These are phyloP conservation scores for Clarias platycephalus DNA, from an alignment of 2,797 vertebrate genomes.

Conservation along the genomic window DNA sequence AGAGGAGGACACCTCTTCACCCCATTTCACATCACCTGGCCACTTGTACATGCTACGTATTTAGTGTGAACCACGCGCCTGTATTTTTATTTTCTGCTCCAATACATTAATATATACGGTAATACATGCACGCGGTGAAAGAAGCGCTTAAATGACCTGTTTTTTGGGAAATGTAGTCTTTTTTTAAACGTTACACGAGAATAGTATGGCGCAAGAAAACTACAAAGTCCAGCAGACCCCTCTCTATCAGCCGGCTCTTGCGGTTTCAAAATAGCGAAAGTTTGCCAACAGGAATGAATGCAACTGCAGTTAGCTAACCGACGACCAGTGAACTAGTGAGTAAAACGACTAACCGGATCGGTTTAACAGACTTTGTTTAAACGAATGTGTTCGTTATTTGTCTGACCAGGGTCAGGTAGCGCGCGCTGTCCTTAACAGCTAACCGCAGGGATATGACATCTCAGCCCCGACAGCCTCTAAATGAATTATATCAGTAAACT, in stretches of 20 bases:
- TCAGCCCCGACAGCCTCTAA: not conserved
- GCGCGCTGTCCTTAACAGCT: not conserved
- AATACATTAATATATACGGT: not conserved
- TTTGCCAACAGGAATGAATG: conserved; percentile 34
- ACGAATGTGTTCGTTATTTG: not conserved
- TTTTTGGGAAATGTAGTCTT: conserved; percentile 49
- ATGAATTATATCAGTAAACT: not conserved
- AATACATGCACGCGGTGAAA: not conserved
- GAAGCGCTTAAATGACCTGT: not conserved
- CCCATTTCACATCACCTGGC: not conserved
- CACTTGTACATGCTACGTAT: not conserved
- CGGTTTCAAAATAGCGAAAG: conserved; percentile 42
- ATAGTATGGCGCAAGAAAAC: conserved; percentile 13
- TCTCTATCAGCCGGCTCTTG: not conserved
- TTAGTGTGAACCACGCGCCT: not conserved
- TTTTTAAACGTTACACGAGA: too few species aligned
- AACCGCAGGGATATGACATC: not conserved
- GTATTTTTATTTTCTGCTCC: not conserved
- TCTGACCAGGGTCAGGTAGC: not conserved
- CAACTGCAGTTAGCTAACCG: not conserved
- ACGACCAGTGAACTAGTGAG: conserved; percentile 20
- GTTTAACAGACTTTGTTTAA: not conserved
- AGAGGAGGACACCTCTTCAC: not conserved
- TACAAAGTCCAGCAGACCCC: conserved; percentile 46
- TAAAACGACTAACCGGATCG: conserved; percentile 15